Base-by-base conservation (phyloP, 2,797 vertebrate species). In the Spinus olivaceus region DNA sequence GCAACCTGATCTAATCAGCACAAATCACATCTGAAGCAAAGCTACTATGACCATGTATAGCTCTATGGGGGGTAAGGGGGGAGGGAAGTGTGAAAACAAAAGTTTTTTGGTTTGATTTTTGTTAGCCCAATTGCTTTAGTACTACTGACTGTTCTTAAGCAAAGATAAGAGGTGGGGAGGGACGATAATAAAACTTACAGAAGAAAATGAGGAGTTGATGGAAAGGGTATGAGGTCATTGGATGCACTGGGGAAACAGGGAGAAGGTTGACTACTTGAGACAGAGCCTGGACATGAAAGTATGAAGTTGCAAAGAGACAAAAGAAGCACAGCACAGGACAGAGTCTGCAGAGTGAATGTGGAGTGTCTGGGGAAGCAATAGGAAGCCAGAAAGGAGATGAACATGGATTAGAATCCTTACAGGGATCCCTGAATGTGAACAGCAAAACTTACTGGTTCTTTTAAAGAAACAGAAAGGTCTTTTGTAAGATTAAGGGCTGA, bases 21-120 rank as follows among this genome's bases (percentile, higher is more conserved):
- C 32, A 91, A 87, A 79, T 78, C 42, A 47, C 50, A 72, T 67
- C 59, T 92, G 84, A 92, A 95, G n/a, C 27, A 80, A 90, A 90
- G 51, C 15, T 35, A 23, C 47, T 81, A 32, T 63, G 64, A 83
- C 49, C n/a, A 23, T 59, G 23, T 59, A 20, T 77, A 61, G n/a
- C 9, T 85, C 50, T 54, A 3, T 15, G 8, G 11, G 41, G 16
- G 41, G 6, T n/a, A n/a, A n/a, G n/a, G n/a, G n/a, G n/a, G 7
- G 7, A 3, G 8, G 8, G 6, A 49, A 6, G 10, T 27, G 6
- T 73, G 74, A 78, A 90, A 92, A 81, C 23, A 84, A 57, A 81
- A 54, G 3, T 5, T 46, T 82, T 71, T 70, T 89, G 11, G 10
- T 41, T 65, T 65, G 7, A 15, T 54, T 89, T 91, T 74, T 73